Conservation (phyloP, 2,113 vertebrate species). For the Leucopsar rothschildi region DNA sequence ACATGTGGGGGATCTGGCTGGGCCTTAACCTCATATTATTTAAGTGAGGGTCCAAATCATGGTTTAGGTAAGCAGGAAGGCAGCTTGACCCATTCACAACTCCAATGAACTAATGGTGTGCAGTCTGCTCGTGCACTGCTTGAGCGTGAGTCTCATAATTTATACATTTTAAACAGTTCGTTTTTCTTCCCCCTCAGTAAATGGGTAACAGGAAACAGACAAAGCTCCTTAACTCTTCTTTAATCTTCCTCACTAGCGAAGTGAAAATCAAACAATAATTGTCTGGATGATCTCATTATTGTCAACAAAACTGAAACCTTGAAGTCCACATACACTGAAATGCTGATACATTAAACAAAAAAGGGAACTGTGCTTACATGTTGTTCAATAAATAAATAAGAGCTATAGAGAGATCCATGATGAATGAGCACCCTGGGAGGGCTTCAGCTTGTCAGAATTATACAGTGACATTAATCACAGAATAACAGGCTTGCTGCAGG, state of each 20-base stretch:
- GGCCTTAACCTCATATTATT: not conserved
- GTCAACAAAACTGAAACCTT: conserved; percentile 75
- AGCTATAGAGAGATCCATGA: conserved; percentile 44
- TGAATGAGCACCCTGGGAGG: conserved; percentile 47
- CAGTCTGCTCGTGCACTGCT: not conserved
- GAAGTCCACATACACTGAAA: conserved; percentile 69
- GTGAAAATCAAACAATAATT: conserved; percentile 75
- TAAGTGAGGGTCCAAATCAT: not conserved
- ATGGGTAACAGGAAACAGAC: conserved; percentile 75
- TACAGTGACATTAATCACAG: conserved; percentile 69
- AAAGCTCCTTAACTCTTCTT: conserved; percentile 75
- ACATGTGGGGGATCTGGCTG: fast-evolving
- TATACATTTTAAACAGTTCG: conserved; percentile 48
- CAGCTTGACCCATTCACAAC: not conserved
- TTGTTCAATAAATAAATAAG: conserved; percentile 76
- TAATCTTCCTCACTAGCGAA: conserved; percentile 76
- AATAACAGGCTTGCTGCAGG: conserved; percentile 50
- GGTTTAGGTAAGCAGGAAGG: not conserved
- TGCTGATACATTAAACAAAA: conserved; percentile 70
- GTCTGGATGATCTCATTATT: conserved; percentile 79
- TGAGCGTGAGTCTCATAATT: conserved; percentile 9
- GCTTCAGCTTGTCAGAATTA: conserved; percentile 47
- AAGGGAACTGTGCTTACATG: conserved; percentile 66
- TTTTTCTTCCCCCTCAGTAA: conserved; percentile 33
- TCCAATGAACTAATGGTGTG: not conserved